These are phyloP conservation scores for Coptodon rendalli DNA, from an alignment of 2,113 vertebrate species.

Conservation along the genomic window DNA sequence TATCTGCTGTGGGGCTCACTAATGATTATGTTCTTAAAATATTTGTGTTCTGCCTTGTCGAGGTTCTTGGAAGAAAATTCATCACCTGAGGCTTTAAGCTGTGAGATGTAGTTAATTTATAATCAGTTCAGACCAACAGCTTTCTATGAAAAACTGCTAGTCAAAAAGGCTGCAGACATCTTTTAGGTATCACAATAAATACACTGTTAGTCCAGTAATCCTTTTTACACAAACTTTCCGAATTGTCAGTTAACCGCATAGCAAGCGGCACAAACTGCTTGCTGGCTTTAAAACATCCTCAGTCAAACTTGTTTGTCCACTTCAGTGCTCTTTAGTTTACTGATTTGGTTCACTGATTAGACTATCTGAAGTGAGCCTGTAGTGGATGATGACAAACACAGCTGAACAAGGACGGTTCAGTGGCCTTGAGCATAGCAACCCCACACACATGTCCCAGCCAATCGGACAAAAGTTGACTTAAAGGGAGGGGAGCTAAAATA, in stretches of 20 bases:
- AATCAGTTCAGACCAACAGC: background rate
- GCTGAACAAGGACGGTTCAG: background rate
- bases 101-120: background rate
- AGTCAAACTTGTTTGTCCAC: background rate
- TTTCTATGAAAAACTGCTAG: background rate
- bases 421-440: background rate
- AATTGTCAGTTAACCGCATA: background rate
- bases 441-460: background rate
- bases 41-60: background rate
- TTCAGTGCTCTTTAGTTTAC: background rate
- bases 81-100: rapidly evolving
- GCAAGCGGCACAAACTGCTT: background rate
- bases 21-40: background rate
- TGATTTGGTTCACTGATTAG: background rate
- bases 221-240: background rate
- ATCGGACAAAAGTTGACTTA: background rate
- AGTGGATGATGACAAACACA: background rate
- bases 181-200: background rate
- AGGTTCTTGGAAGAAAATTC: background rate
- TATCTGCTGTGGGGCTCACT: background rate
- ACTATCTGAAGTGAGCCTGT: background rate
- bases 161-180: background rate
- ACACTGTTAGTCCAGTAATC: background rate
- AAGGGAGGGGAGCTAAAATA: background rate
- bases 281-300: background rate